A percentile compares a stretch with the other conserved stretches of the same genome.
phyloP scores from a whole-genome alignment of 2,797 vertebrate species.

The Pseudomugil tenellus region DNA sequence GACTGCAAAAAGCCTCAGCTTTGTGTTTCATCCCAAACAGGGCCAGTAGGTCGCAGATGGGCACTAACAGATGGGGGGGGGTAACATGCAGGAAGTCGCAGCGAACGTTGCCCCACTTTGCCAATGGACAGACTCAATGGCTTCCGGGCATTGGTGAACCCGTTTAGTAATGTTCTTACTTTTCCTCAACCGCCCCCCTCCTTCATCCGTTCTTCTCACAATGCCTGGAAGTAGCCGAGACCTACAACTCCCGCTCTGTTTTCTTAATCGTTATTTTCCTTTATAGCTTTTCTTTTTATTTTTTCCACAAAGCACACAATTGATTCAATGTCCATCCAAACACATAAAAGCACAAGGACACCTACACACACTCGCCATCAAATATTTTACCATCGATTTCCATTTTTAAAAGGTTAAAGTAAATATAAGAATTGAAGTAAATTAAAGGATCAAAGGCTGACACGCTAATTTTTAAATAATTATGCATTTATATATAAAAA shows the following conservation, averaged over 20 bases:
- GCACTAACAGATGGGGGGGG: constrained; percentile 37
- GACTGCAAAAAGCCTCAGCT: constrained; percentile 9
- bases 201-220: constrained; percentile 84
- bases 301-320: constrained; percentile 67
- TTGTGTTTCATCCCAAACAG: constrained; percentile 25
- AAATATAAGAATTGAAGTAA: constrained; percentile 28
- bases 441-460: neutral
- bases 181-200: constrained; percentile 82
- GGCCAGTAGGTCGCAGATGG: constrained; percentile 33
- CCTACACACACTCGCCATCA: constrained; percentile 55
- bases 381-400: constrained; percentile 68
- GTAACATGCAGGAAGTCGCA: constrained; percentile 59
- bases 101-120: constrained; percentile 53
- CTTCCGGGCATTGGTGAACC: constrained; percentile 84
- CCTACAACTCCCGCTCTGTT: constrained; percentile 81
- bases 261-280: constrained; percentile 81
- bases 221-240: constrained; percentile 88
- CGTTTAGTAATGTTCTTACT: constrained; percentile 87
- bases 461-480: neutral
- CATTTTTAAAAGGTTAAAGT: constrained; percentile 51
- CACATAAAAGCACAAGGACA: constrained; percentile 78
- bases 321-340: constrained; percentile 74
- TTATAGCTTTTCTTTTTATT: constrained; percentile 43
- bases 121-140: constrained; percentile 78
- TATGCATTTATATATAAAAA: neutral